Percentiles rank a stretch among this genome's conserved stretches.
Conservation (phyloP, 37 sponge, comb jelly and placozoan species). For the Petrosia ficiformis region DNA sequence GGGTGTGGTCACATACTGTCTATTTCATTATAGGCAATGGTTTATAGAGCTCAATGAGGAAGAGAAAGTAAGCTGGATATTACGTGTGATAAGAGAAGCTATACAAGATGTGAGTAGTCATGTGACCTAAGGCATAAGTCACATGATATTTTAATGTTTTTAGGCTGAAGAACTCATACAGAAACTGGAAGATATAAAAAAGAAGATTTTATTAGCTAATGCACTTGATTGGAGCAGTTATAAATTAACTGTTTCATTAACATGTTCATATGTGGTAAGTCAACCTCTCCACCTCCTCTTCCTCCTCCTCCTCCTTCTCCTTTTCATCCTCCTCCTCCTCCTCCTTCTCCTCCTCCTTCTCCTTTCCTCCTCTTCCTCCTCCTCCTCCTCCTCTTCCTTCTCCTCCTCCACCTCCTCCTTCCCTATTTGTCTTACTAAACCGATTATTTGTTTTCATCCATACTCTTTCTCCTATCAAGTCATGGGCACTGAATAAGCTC, state of each 20-base stretch:
- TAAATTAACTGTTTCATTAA: constrained; percentile 20
- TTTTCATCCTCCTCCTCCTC: not conserved
- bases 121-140: not conserved
- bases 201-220: constrained; percentile 44
- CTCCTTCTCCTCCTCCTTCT: not conserved
- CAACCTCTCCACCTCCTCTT: not conserved
- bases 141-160: not conserved
- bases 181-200: constrained; percentile 29
- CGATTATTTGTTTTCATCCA: too few relatives aligned
- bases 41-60: constrained; percentile 25
- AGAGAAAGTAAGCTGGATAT: constrained; percentile 35
- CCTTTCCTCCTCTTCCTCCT: not conserved
- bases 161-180: constrained; percentile 28
- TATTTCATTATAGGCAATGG: constrained; percentile 19
- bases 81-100: constrained; percentile 12
- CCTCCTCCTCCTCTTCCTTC: constrained; percentile 1
- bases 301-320: not conserved
- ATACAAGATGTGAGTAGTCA: constrained; percentile 23
- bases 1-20: too few relatives aligned
- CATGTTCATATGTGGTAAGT: constrained; percentile 48
- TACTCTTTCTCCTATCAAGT: too few relatives aligned
- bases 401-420: not conserved
- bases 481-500: constrained; percentile 49
- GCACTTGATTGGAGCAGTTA: constrained; percentile 61
- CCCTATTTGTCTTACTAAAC: too few relatives aligned